Percentiles rank a stretch among this genome's conserved stretches.
Evolutionary conservation across 2,888 invertebrate species (phyloP).

Genomic region (Anodontia alba): DNA sequence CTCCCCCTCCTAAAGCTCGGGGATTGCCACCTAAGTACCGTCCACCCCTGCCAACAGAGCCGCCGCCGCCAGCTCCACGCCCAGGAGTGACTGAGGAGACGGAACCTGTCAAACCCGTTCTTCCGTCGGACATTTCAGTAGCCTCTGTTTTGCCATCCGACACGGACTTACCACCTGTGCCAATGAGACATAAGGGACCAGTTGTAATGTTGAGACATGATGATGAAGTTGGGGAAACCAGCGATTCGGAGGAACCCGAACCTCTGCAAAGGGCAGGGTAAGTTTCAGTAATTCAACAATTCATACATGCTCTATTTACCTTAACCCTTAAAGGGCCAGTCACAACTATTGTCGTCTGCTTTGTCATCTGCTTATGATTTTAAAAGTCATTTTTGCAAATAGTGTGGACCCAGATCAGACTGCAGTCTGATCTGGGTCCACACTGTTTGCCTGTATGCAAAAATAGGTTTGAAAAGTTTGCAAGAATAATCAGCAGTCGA

Average conservation of each 20-base stretch:
- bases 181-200: conserved; percentile 19
- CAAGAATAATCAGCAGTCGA: no score
- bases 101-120: background rate
- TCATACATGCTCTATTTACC: no score
- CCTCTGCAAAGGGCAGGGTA: conserved; percentile 31
- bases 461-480: no score
- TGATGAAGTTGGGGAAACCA: conserved; percentile 55
- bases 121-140: conserved; percentile 24
- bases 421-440: no score
- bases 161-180: conserved; percentile 34
- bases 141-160: background rate
- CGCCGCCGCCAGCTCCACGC: conserved; percentile 37
- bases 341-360: no score
- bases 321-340: no score
- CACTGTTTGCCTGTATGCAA: no score
- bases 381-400: no score
- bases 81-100: conserved; percentile 21
- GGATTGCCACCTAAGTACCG: conserved; percentile 12
- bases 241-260: conserved; percentile 29
- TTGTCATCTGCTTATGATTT: no score
- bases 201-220: conserved; percentile 39
- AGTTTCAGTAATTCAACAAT: background rate
- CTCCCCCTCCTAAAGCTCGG: conserved; percentile 41
- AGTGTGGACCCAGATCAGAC: no score
- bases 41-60: conserved; percentile 32